Conservation (phyloP, 2,797 vertebrate species). For the Balearica regulorum region DNA sequence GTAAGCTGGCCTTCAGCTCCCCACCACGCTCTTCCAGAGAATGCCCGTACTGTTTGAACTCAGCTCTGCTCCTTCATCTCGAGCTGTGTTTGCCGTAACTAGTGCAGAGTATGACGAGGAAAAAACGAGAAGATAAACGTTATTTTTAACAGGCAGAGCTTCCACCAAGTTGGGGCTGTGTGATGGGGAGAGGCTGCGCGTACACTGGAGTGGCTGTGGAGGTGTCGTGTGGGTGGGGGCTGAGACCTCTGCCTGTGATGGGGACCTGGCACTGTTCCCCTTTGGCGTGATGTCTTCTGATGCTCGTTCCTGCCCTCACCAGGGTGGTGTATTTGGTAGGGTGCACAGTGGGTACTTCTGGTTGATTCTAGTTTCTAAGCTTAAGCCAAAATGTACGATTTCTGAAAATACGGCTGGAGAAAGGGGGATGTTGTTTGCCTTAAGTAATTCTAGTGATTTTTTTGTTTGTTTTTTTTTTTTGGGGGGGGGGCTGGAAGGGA, state of each 20-base stretch:
- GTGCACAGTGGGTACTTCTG: background rate
- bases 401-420: background rate
- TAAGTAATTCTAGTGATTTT: background rate
- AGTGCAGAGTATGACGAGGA: accelerated
- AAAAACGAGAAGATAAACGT: background rate
- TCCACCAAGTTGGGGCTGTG: background rate
- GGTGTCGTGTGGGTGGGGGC: background rate
- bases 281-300: background rate
- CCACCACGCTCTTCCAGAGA: accelerated
- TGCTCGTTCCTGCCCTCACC: accelerated
- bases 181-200: too few relatives aligned
- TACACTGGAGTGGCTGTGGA: background rate
- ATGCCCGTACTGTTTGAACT: accelerated
- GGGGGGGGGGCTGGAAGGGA: too few relatives aligned
- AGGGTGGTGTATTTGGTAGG: background rate
- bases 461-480: too few relatives aligned
- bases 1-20: background rate
- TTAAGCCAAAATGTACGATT: background rate
- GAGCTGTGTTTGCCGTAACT: background rate
- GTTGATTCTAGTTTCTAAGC: background rate
- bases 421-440: background rate
- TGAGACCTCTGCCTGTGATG: background rate
- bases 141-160: background rate
- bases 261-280: background rate
- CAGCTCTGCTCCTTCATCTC: background rate